These are phyloP conservation scores for Lemur catta DNA, from an alignment of 2,797 vertebrate species.

Conservation along the genomic window DNA sequence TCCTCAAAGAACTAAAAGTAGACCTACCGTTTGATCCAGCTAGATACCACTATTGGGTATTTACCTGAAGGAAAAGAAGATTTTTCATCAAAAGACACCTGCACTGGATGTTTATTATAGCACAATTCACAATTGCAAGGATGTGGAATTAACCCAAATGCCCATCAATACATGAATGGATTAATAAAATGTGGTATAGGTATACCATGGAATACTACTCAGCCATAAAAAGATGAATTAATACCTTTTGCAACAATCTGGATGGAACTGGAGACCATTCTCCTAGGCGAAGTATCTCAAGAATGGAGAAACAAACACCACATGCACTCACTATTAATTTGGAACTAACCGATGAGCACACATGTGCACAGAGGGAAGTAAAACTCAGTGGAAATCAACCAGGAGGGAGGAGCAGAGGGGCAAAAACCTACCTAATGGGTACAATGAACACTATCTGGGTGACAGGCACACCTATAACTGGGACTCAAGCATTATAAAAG, in stretches of 20 bases:
- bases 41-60: background rate
- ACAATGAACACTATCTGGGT: background rate
- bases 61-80: background rate
- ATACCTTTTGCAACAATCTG: background rate
- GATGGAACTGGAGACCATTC: background rate
- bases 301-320: background rate
- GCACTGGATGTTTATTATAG: background rate
- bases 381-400: background rate
- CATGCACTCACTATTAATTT: background rate
- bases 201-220: background rate
- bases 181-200: background rate
- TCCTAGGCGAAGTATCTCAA: background rate
- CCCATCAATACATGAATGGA: background rate
- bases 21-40: background rate
- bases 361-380: background rate
- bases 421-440: background rate
- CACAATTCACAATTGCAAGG: background rate
- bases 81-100: background rate
- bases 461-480: background rate
- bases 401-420: background rate
- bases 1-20: background rate
- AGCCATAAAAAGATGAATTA: background rate
- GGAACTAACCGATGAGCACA: background rate
- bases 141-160: background rate
- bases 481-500: background rate